Percentiles rank a stretch among this genome's conserved stretches.
Evolutionary conservation across 2,888 invertebrate species (phyloP).

Genomic region (Euphydryas editha): DNA sequence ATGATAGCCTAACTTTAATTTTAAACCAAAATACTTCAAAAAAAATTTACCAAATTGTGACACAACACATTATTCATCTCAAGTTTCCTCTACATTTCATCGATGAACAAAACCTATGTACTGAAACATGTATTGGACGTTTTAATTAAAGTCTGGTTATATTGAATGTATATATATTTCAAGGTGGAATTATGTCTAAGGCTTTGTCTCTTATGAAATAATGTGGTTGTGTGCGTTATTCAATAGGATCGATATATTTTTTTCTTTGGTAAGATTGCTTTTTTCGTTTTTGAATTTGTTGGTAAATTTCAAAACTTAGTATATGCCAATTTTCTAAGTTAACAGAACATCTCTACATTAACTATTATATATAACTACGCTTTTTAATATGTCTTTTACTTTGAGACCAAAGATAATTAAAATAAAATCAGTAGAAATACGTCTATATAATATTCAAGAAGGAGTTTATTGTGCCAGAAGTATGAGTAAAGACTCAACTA

Average conservation of each 20-base stretch:
- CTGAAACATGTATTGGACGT: conserved; percentile 15
- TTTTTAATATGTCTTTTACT: too few species aligned
- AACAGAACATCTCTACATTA: too few species aligned
- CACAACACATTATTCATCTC: not conserved
- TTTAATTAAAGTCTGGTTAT: conserved; percentile 28
- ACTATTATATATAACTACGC: too few species aligned
- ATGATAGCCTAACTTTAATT: too few species aligned
- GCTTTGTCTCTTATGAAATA: conserved; percentile 21
- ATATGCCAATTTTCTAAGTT: not conserved
- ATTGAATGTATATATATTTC: conserved; percentile 33
- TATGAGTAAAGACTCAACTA: too few species aligned
- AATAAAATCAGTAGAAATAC: not conserved
- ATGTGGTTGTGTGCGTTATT: conserved; percentile 29
- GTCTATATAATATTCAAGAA: too few species aligned
- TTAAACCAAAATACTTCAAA: too few species aligned
- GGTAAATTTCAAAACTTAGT: not conserved
- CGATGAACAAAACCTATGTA: too few species aligned
- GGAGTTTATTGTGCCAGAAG: too few species aligned
- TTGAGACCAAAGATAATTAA: too few species aligned
- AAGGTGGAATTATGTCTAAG: conserved; percentile 13
- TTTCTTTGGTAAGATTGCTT: not conserved
- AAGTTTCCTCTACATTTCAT: not conserved
- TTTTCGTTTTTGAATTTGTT: not conserved
- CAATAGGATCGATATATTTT: not conserved
- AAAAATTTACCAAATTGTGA: too few species aligned